These are phyloP conservation scores for Eulacestoma nigropectus DNA, from an alignment of 2,113 vertebrate genomes.

Conservation along the genomic window DNA sequence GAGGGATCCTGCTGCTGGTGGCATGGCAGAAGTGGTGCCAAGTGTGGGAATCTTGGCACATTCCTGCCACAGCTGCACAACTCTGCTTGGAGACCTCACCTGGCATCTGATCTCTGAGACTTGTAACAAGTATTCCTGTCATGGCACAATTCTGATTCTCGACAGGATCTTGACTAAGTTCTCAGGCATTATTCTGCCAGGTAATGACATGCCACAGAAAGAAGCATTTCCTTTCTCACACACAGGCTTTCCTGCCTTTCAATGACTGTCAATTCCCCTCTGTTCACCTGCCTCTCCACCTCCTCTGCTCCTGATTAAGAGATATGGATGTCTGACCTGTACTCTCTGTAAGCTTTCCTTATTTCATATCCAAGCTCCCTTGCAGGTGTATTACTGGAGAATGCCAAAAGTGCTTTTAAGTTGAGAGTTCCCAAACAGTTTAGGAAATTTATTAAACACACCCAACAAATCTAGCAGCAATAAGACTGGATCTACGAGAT, in stretches of 20 bases:
- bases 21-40: accelerated
- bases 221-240: neutral
- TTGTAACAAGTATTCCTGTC: neutral
- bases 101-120: neutral
- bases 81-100: accelerated
- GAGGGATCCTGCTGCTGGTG: neutral
- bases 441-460: neutral
- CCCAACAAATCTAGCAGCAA: neutral
- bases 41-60: accelerated
- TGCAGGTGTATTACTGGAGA: neutral
- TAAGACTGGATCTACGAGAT: too few relatives aligned
- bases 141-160: neutral
- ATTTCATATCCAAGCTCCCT: neutral
- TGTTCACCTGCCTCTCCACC: too few relatives aligned
- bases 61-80: neutral
- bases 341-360: neutral
- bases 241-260: neutral
- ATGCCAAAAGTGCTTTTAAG: neutral
- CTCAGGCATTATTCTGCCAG: neutral
- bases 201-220: neutral
- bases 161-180: neutral
- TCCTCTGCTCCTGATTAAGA: neutral
- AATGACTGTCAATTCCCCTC: neutral
- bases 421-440: neutral
- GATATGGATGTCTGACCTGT: neutral